Evolutionary conservation across 2,888 invertebrate genomes (phyloP).

Genomic region (Drepanosiphum platanoidis): DNA sequence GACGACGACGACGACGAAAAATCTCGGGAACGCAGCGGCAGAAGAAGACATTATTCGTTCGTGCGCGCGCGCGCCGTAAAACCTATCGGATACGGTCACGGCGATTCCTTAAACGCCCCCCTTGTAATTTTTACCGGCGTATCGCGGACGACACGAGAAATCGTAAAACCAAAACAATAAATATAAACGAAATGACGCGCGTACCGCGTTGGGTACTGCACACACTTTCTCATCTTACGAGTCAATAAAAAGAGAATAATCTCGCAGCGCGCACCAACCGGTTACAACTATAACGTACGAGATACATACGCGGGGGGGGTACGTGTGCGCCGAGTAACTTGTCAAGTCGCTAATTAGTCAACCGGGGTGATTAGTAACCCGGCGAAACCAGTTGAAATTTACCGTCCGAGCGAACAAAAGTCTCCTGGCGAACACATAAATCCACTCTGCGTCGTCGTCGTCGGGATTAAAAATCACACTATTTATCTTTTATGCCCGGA

Average conservation of each 20-base stretch:
- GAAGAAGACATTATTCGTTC: not conserved
- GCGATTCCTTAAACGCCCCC: constrained; percentile 1
- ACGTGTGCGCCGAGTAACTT: constrained; percentile 30
- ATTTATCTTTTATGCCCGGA: constrained; percentile 14
- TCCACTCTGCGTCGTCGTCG: constrained; percentile 17
- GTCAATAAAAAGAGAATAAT: constrained; percentile 41
- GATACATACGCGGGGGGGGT: no score
- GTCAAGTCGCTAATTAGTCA: constrained; percentile 61
- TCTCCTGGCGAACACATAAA: constrained; percentile 29
- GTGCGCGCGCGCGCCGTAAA: not conserved
- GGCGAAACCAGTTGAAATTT: constrained; percentile 51
- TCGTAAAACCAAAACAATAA: constrained; percentile 21
- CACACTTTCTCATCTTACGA: constrained; percentile 58
- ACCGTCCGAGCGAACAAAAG: constrained; percentile 20
- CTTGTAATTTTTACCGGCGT: not conserved
- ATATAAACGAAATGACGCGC: not conserved
- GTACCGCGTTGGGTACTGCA: constrained; percentile 26
- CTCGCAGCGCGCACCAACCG: constrained; percentile 22
- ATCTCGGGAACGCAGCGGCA: not conserved
- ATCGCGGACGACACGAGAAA: constrained; percentile 11
- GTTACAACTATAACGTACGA: constrained; percentile 26
- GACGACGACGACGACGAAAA: not conserved
- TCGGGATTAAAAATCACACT: constrained; percentile 14
- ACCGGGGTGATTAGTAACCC: constrained; percentile 50
- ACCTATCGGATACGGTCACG: constrained; percentile 23